Conservation (phyloP, 2,797 vertebrate genomes). For the Helicolenus hilgendorfi region DNA sequence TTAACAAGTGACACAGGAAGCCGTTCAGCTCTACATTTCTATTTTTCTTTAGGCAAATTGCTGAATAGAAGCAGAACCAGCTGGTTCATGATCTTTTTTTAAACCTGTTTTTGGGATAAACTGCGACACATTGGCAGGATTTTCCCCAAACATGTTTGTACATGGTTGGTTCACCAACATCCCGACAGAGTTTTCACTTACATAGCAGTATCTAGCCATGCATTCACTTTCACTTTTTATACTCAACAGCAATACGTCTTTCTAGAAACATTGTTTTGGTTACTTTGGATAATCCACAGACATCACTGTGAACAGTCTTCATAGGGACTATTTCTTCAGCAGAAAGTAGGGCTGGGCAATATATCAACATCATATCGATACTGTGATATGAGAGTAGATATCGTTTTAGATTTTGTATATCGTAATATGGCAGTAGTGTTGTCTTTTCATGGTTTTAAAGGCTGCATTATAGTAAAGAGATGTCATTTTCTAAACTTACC, state of each 20-base stretch:
- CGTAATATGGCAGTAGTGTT: too few species aligned
- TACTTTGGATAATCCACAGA: neutral
- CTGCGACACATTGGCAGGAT: neutral
- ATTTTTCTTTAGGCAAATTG: neutral
- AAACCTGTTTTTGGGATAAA: neutral
- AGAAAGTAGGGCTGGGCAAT: neutral
- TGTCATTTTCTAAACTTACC: too few species aligned
- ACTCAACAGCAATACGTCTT: neutral
- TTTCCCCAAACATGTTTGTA: neutral
- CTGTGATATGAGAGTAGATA: neutral
- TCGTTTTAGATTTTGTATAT: neutral
- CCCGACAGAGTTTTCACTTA: neutral
- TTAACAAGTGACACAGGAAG: constrained; percentile 47
- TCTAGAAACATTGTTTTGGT: neutral
- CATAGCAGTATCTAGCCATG: neutral
- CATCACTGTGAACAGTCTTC: neutral
- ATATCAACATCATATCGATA: neutral
- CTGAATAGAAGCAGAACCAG: neutral
- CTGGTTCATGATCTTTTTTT: neutral
- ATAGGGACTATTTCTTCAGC: neutral
- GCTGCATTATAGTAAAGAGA: too few species aligned
- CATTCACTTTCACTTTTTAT: constrained; percentile 16
- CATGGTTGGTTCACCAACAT: neutral
- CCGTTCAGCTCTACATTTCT: neutral
- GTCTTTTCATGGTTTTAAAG: too few species aligned